Conservation (phyloP, 2,797 vertebrate genomes). For the Steatocranus sp. region DNA sequence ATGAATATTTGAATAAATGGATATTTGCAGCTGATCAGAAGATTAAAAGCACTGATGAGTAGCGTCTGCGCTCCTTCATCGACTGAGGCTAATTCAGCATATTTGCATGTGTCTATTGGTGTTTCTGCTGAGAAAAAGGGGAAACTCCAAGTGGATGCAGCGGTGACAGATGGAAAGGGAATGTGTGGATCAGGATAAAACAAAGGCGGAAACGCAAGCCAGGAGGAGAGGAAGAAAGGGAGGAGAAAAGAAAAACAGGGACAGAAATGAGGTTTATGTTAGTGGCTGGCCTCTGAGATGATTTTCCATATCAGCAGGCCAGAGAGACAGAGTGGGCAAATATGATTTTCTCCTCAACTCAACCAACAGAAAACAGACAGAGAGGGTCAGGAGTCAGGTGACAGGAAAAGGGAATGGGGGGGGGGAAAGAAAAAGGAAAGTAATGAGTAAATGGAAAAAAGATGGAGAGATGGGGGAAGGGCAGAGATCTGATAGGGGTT, state of each 20-base stretch:
- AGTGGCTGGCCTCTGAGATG: conserved; percentile 67
- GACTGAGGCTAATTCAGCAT: conserved; percentile 3
- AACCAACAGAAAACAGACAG: conserved; percentile 70
- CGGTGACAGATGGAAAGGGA: conserved; percentile 53
- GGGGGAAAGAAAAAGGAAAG: neutral
- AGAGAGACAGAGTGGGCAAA: conserved; percentile 65
- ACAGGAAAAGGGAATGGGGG: conserved; percentile 31
- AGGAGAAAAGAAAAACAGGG: conserved; percentile 15
- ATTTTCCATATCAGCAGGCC: conserved; percentile 78
- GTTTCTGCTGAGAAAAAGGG: conserved; percentile 7
- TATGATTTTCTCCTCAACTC: conserved; percentile 73
- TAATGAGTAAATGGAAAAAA: conserved; percentile 48
- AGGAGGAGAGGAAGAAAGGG: conserved; percentile 33
- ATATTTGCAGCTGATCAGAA: conserved; percentile 5
- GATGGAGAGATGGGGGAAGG: conserved; percentile 16
- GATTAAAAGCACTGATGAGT: neutral
- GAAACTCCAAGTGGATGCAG: conserved; percentile 43
- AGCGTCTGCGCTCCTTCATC: neutral
- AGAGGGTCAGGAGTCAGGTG: conserved; percentile 26
- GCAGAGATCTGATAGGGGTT: neutral
- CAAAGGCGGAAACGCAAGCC: conserved; percentile 50
- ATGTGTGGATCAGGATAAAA: conserved; percentile 55
- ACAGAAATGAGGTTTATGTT: conserved; percentile 73
- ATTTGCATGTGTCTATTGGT: conserved; percentile 10
- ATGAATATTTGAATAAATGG: neutral